Conservation (phyloP, 2,113 vertebrate genomes). For the Ctenomys sociabilis region DNA sequence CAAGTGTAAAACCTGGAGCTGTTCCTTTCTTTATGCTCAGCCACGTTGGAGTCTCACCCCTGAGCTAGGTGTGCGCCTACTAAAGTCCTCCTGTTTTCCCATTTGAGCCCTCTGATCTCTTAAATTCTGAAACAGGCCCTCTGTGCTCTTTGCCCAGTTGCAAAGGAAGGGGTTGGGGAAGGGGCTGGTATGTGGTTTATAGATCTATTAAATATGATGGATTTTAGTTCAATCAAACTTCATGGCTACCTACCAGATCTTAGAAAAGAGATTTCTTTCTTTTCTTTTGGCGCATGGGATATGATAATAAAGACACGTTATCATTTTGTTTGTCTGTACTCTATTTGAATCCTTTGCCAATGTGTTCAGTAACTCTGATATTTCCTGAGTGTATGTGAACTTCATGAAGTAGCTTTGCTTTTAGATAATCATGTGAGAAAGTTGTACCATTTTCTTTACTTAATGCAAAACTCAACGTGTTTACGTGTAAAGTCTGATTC, state of each 20-base stretch:
- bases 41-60: not conserved
- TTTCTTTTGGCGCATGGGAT: not conserved
- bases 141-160: not conserved
- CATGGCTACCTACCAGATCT: not conserved
- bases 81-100: not conserved
- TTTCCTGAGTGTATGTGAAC: not conserved
- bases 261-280: not conserved
- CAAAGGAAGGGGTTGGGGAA: not conserved
- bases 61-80: not conserved
- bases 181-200: not conserved
- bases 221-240: not conserved
- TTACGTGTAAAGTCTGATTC: not conserved
- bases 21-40: not conserved
- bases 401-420: constrained; percentile 1
- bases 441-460: not conserved
- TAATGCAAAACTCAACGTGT: not conserved
- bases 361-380: not conserved
- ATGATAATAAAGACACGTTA: not conserved
- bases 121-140: not conserved
- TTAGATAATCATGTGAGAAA: not conserved
- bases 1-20: not conserved
- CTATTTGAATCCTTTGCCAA: not conserved
- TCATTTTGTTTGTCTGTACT: not conserved
- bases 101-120: not conserved
- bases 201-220: not conserved